Evolutionary conservation across 1,140 invertebrate species (phyloP).

Genomic region (Lordiphosa clarofinis): DNA sequence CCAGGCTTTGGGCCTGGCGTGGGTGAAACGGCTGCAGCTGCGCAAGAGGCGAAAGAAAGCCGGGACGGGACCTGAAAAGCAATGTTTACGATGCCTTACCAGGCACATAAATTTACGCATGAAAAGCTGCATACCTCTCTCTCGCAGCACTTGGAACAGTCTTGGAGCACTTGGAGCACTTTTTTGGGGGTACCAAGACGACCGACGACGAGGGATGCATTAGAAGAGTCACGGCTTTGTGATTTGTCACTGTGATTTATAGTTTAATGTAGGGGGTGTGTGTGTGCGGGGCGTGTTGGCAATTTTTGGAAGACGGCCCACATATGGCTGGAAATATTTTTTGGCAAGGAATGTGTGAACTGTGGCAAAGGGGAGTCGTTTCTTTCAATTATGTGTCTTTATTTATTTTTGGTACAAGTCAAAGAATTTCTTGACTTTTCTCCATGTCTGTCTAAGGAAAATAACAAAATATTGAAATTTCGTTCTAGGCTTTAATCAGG

Average conservation of each 20-base stretch:
- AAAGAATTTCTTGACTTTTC: no score
- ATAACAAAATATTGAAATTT: no score
- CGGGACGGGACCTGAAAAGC: conserved; percentile 58
- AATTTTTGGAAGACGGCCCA: no score
- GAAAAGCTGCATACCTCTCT: conserved; percentile 61
- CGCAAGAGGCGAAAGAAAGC: conserved; percentile 26
- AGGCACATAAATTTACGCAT: conserved; percentile 75
- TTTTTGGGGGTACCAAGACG: background rate
- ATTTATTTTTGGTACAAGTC: no score
- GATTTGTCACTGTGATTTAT: conserved; percentile 63
- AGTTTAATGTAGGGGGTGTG: no score
- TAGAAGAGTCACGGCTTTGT: conserved; percentile 36
- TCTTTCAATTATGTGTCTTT: no score
- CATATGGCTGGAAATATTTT: no score
- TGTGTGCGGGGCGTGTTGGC: no score
- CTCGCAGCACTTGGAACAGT: conserved; percentile 24
- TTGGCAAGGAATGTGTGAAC: no score
- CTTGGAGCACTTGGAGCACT: background rate
- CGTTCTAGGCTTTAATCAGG: no score
- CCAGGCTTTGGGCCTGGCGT: conserved; percentile 60
- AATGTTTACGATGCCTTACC: conserved; percentile 69
- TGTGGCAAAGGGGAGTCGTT: no score
- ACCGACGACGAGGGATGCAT: conserved; percentile 32
- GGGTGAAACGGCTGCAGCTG: conserved; percentile 72
- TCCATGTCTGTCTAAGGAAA: no score